A percentile compares a stretch with the other conserved stretches of the same genome.
Conservation (phyloP, 2,797 vertebrate species). For the Enteromius fasciolatus region DNA sequence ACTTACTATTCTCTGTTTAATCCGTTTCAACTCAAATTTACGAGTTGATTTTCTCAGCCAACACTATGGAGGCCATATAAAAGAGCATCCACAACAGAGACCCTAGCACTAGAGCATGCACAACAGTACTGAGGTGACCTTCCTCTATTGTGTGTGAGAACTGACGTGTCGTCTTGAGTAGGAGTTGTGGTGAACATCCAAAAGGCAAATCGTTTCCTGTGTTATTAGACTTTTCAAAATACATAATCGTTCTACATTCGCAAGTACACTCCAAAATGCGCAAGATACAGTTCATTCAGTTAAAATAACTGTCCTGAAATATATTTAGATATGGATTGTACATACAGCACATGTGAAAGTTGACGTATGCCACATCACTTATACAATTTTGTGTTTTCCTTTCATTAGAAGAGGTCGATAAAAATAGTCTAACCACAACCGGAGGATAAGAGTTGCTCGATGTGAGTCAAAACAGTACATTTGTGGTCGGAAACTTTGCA, state of each 20-base stretch:
- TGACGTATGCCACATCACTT: neutral
- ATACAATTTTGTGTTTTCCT: neutral
- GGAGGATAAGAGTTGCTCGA: conserved; percentile 43
- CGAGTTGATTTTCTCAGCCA: neutral
- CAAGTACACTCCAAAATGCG: neutral
- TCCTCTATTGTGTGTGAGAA: neutral
- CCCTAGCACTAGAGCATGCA: neutral
- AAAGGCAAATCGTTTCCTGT: conserved; percentile 40
- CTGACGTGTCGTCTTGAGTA: neutral
- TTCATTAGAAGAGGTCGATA: conserved; percentile 52
- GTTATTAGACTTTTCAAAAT: neutral
- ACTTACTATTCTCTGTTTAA: conserved; percentile 9
- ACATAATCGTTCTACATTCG: neutral
- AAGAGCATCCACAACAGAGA: neutral
- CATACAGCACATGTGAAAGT: neutral
- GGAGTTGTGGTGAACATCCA: conserved; percentile 18
- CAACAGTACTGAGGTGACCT: neutral
- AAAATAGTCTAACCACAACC: conserved; percentile 63
- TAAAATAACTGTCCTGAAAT: neutral
- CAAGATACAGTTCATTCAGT: neutral
- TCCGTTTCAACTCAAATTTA: neutral
- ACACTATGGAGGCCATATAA: neutral
- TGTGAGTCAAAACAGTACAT: neutral
- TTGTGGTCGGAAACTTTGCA: conserved; percentile 29
- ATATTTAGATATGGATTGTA: neutral